A percentile compares a stretch with the other conserved stretches of the same genome.
Evolutionary conservation across 2,888 invertebrate species (phyloP).

Genomic region (Dusona sp.): DNA sequence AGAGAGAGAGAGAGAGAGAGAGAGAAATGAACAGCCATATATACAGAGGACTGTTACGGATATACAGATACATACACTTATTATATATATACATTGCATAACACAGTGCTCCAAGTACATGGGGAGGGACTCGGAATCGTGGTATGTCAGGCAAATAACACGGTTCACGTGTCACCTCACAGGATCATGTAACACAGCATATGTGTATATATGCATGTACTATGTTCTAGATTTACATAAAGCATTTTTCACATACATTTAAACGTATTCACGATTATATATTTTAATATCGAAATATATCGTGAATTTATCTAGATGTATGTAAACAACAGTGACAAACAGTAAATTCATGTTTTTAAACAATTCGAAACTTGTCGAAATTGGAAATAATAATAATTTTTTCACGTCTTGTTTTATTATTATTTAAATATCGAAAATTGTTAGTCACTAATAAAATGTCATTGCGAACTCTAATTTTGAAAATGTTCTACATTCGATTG

Average conservation of each 20-base stretch:
- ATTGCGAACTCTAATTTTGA: too few relatives aligned
- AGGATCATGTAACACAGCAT: constrained; percentile 29
- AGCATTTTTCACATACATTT: background rate
- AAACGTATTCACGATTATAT: background rate
- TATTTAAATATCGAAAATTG: background rate
- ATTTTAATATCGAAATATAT: background rate
- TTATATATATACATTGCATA: background rate
- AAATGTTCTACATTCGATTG: too few relatives aligned
- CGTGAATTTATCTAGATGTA: too few relatives aligned
- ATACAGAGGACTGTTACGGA: background rate
- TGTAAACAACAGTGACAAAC: background rate
- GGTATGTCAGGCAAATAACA: constrained; percentile 48
- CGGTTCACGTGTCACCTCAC: constrained; percentile 51
- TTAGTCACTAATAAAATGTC: too few relatives aligned
- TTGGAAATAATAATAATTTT: background rate
- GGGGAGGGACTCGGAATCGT: background rate
- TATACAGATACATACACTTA: background rate
- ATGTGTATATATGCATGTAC: background rate
- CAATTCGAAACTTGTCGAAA: background rate
- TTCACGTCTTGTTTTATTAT: too few relatives aligned
- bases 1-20: too few relatives aligned
- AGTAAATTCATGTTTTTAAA: background rate
- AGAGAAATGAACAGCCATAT: constrained; percentile 2
- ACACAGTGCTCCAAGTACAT: constrained; percentile 19
- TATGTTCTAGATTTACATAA: background rate